phyloP scores from a whole-genome alignment of 2,888 invertebrate species.

The Chromoteleia sp. region DNA sequence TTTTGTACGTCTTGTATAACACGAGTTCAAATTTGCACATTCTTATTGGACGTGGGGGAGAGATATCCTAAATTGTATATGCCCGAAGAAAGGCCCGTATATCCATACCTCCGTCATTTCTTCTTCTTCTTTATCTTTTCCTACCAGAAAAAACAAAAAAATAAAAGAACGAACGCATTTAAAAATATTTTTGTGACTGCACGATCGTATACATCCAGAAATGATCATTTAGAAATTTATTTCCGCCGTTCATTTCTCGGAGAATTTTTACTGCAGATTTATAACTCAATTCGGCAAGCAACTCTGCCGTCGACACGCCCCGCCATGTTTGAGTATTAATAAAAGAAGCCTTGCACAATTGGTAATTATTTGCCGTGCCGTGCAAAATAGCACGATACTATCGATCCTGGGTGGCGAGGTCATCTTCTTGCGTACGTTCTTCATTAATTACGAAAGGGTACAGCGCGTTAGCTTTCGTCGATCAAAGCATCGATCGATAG shows the following conservation, averaged over 20 bases:
- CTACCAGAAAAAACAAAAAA: neutral
- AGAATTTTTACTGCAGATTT: conserved; percentile 38
- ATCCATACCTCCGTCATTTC: neutral
- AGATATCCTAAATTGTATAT: conserved; percentile 34
- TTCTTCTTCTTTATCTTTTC: neutral
- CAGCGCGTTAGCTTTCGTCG: conserved; percentile 3
- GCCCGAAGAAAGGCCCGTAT: conserved; percentile 1
- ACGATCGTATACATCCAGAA: conserved; percentile 1
- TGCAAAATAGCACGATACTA: conserved; percentile 32
- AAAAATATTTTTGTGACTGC: neutral
- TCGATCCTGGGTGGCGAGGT: conserved; percentile 36
- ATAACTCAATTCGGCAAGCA: conserved; percentile 52
- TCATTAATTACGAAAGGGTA: conserved; percentile 38
- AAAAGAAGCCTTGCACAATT: conserved; percentile 43
- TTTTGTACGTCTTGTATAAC: conserved; percentile 54
- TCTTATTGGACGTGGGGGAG: conserved; percentile 4
- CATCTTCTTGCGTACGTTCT: conserved; percentile 9
- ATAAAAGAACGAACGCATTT: neutral
- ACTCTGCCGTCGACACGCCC: conserved; percentile 32
- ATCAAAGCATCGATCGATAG: too few species aligned
- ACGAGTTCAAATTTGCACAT: conserved; percentile 51
- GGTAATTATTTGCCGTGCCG: conserved; percentile 38
- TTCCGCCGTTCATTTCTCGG: conserved; percentile 23
- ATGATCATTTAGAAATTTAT: conserved; percentile 26
- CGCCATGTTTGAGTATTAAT: conserved; percentile 32